phyloP scores from a whole-genome alignment of 2,113 vertebrate genomes.

The Nestor notabilis region DNA sequence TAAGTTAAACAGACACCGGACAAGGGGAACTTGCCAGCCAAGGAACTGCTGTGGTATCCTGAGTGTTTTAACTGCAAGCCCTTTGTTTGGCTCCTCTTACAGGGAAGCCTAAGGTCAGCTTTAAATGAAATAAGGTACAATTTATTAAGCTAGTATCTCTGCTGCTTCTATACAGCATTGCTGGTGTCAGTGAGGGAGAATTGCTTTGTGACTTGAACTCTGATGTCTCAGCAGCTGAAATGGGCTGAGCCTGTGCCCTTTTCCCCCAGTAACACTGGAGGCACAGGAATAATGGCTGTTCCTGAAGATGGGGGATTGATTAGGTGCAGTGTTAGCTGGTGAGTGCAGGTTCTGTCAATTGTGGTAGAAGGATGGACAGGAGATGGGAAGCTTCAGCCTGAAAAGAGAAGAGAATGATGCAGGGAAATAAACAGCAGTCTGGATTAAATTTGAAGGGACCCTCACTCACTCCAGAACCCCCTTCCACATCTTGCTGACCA shows the following conservation, averaged over 20 bases:
- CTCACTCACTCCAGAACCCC: background rate
- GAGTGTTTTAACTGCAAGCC: background rate
- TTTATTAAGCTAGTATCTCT: background rate
- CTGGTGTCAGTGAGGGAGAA: background rate
- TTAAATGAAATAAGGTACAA: background rate
- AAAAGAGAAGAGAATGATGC: background rate
- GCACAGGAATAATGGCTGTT: background rate
- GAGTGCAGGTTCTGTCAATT: background rate
- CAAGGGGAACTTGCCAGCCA: background rate
- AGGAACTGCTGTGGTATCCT: background rate
- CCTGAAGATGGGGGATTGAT: no score
- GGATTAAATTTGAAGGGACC: background rate
- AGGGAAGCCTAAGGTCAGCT: background rate
- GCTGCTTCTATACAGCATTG: background rate
- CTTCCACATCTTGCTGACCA: background rate
- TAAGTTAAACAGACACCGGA: background rate
- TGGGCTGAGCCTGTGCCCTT: background rate
- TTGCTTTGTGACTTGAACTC: background rate
- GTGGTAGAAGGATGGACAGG: background rate
- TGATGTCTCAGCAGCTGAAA: background rate
- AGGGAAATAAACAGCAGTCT: background rate
- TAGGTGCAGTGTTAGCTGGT: background rate
- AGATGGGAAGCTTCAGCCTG: background rate
- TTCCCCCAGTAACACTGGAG: background rate
- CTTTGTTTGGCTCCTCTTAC: background rate